Percentiles rank a stretch among this genome's conserved stretches.
Evolutionary conservation across 35 echinoderm and acorn worm genomes (phyloP).

Genomic region (Ptychodera flava): DNA sequence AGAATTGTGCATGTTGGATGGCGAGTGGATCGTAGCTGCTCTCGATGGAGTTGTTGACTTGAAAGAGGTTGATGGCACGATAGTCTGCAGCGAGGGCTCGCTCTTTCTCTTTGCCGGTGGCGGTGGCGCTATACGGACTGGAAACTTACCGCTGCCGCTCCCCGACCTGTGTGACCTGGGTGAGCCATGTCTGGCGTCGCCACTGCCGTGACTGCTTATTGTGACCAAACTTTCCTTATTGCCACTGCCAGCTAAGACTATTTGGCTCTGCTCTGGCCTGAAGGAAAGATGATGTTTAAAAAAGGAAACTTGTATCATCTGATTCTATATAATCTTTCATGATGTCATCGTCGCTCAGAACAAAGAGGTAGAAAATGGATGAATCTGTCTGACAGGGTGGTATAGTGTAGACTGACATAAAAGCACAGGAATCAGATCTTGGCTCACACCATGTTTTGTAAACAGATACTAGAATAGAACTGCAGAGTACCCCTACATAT

Average conservation of each 20-base stretch:
- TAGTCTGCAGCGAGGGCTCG: not conserved
- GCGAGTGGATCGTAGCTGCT: not conserved
- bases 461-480: no score
- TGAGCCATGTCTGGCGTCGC: not conserved
- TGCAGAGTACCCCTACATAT: no score
- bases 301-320: no score
- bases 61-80: not conserved
- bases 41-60: not conserved
- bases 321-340: no score
- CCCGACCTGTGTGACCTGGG: not conserved
- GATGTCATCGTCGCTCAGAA: no score
- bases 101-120: not conserved
- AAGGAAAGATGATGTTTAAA: no score
- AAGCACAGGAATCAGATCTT: no score
- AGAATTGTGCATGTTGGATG: not conserved
- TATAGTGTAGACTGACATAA: no score
- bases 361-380: no score
- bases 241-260: not conserved
- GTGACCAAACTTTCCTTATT: not conserved
- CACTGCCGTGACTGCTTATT: not conserved
- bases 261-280: not conserved
- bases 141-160: not conserved
- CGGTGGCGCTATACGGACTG: not conserved
- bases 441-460: no score
- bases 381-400: no score